Evolutionary conservation across 2,113 vertebrate species (phyloP).

Genomic region (Paratilapia polleni): DNA sequence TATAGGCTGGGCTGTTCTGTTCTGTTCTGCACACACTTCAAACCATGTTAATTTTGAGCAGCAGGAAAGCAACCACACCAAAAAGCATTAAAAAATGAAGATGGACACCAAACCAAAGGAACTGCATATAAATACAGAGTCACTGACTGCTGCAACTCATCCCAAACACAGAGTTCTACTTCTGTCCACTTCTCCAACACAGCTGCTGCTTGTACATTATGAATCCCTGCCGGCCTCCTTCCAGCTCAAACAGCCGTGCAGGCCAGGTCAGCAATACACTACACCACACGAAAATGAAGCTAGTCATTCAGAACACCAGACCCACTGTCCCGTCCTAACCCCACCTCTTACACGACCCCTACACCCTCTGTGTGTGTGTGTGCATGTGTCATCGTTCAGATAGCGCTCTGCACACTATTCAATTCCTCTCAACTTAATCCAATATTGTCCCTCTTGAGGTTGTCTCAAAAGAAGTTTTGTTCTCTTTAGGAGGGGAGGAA

Average conservation of each 20-base stretch:
- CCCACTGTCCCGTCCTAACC: constrained; percentile 49
- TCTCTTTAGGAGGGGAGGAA: constrained; percentile 14
- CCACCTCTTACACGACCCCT: constrained; percentile 48
- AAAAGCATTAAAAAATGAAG: neutral
- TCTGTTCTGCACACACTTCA: neutral
- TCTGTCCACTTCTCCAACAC: constrained; percentile 24
- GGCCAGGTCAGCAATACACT: constrained; percentile 49
- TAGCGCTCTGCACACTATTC: constrained; percentile 2
- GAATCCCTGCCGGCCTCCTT: neutral
- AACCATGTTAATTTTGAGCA: neutral
- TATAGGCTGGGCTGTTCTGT: neutral
- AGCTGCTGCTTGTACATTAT: constrained; percentile 31
- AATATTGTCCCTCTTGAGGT: constrained; percentile 40
- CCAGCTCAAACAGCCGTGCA: constrained; percentile 36
- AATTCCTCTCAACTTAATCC: constrained; percentile 38
- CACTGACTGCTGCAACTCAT: neutral
- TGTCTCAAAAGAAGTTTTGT: constrained; percentile 55
- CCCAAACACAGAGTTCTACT: constrained; percentile 2
- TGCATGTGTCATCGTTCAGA: constrained; percentile 33
- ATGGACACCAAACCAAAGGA: neutral
- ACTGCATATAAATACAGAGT: neutral
- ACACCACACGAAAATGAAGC: constrained; percentile 55
- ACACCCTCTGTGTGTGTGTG: constrained; percentile 7
- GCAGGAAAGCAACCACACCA: neutral
- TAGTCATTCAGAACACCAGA: constrained; percentile 68